phyloP scores from a whole-genome alignment of 2,888 invertebrate species.

The Acanthosoma haemorrhoidale region DNA sequence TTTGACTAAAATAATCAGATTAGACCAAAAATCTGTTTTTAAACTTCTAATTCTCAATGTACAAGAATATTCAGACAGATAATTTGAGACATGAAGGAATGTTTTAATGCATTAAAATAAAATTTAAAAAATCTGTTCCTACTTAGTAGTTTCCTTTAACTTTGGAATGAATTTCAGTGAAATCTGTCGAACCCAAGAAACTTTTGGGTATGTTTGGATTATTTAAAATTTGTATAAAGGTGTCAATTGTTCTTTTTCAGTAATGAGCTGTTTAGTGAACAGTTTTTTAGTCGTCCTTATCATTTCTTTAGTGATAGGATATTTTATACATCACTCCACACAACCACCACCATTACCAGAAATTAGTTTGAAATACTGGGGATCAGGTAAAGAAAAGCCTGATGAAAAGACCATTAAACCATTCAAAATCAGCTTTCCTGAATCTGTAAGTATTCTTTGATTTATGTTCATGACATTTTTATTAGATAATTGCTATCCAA shows the following conservation, averaged over 20 bases:
- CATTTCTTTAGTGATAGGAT: background rate
- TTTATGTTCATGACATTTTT: background rate
- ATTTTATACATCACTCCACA: background rate
- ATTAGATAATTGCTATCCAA: background rate
- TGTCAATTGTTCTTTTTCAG: background rate
- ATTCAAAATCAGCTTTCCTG: slow-evolving; percentile 56
- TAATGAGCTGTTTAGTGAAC: background rate
- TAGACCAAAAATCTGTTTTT: too few relatives aligned
- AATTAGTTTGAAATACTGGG: slow-evolving; percentile 53
- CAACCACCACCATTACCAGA: slow-evolving; percentile 15
- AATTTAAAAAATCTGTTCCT: too few relatives aligned
- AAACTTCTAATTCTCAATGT: too few relatives aligned
- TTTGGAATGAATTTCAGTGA: too few relatives aligned
- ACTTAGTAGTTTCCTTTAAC: too few relatives aligned
- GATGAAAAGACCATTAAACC: slow-evolving; percentile 54
- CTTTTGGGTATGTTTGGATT: too few relatives aligned
- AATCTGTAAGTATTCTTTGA: slow-evolving; percentile 51
- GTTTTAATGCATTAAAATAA: too few relatives aligned
- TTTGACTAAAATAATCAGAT: too few relatives aligned
- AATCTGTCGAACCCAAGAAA: too few relatives aligned
- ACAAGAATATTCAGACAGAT: too few relatives aligned
- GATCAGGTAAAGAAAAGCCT: slow-evolving; percentile 50
- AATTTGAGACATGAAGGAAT: too few relatives aligned
- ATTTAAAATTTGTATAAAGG: too few relatives aligned
- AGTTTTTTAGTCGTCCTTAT: background rate